Base-by-base conservation (phyloP, 2,113 vertebrate genomes). In the Thalassoma bifasciatum region DNA sequence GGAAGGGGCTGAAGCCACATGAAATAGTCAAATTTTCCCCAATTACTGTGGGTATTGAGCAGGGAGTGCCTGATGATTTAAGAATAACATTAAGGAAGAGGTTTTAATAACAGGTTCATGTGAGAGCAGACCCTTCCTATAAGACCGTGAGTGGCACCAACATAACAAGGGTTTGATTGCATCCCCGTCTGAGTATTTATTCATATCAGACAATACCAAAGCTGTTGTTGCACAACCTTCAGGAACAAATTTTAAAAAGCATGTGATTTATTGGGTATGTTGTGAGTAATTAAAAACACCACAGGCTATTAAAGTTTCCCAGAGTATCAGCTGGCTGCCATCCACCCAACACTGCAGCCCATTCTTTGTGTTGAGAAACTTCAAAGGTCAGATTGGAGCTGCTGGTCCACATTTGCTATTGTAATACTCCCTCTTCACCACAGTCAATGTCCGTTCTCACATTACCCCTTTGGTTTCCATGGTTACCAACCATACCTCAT, bases 391-490 rank as follows among this genome's bases (percentile, higher is more conserved):
- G 47, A 78, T 68, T 10, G 30, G 6, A 72, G 12, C 46, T 34
- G 56, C 44, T 64, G 53, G 52, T 38, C 51, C 75, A 58, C 44
- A n/a, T 51, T 77, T 75, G 49, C 2, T 5, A 69, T 75, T 36
- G 49, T 72, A 79, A 77, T 66, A 60, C 66, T 86, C 50, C 66
- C 38, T 81, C 30, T 80, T 73, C 57, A 66, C 50, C 67, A 57
- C 76, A 78, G 63, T 67, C 50, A 54, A n/a, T 69, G 66, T 78
- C 64, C 22, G 0, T 21, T 78, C 49, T 86, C 71, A 66, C 21
- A n/a, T 42, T 74, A 73, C 44, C 47, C 19, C 13, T 34, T 24
- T 30, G 57, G 85, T 88, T 84, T 40, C 86, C 71, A 90, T 91
- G 79, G 85, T 75, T 84, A 85, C 77, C 59, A 47, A 61, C 74